Base-by-base conservation (phyloP, 2,888 invertebrate species). In the Nemurella pictetii region DNA sequence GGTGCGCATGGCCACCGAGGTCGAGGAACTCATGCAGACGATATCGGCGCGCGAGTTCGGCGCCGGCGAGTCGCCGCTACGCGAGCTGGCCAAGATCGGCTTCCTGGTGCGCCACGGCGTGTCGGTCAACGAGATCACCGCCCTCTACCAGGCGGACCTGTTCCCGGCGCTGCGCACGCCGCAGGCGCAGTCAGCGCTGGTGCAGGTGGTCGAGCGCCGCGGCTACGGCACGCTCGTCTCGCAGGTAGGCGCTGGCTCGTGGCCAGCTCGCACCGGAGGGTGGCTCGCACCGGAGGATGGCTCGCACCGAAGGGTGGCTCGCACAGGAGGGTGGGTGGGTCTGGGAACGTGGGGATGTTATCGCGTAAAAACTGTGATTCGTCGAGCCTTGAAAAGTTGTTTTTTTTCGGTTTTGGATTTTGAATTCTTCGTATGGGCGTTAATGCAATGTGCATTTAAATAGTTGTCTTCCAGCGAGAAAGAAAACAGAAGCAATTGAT, bases 31-130 rank as follows among this genome's bases (percentile, higher is more conserved):
- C 32, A 91, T 97, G 87, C 94, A 95, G 87, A 92, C 94, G 15
- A 92, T 96, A 27, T 94, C 94, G 87, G 95, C 94, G 0, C 94
- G 94, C 88, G 95, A 96, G 88, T 96, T 96, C 89, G 96, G 96
- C 0, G 94, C 95, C 5, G 96, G 96, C 12, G 95, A 96, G 90
- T 93, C 93, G 29, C 95, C 96, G 0, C 90, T 97, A 81, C 91
- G 95, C 83, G 97, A 97, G 91, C 91, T 97, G 85, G 96, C 96
- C 12, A 95, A 95, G 88, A 96, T 97, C 86, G 96, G 96, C 29
- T 94, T 95, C 87, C 91, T 97, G 88, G 91, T 96, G 85, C 93
- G 94, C 86, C 94, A 94, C 87, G 97, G 97, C 26, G 93, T 96
- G 55, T 93, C 94, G 0, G 94, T 94, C 0, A 93, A 93, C 88